phyloP scores from a whole-genome alignment of 2,888 invertebrate genomes.

The Elegia similella region DNA sequence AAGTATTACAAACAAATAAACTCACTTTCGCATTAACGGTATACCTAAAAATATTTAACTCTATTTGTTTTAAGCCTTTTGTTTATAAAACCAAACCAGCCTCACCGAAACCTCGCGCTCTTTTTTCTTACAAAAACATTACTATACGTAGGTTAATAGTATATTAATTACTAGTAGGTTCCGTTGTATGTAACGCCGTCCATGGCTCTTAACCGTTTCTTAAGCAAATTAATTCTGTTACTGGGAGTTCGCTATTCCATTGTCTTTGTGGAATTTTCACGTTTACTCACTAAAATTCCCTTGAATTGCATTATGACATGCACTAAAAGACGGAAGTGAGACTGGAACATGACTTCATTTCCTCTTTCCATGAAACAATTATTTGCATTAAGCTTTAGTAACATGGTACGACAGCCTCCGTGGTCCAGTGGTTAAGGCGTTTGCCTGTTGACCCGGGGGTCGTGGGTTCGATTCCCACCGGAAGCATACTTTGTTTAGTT shows the following conservation, averaged over 20 bases:
- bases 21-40: no score
- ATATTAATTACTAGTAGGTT: not conserved
- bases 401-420: no score
- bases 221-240: conserved; percentile 17
- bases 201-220: conserved; percentile 16
- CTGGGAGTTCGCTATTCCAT: conserved; percentile 23
- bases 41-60: no score
- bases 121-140: no score
- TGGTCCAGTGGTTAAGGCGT: no score
- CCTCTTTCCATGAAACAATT: not conserved
- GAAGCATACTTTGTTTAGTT: no score
- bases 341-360: not conserved
- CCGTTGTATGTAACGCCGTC: conserved; percentile 5
- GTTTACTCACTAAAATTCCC: not conserved
- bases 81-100: no score
- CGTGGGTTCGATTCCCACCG: no score
- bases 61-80: not conserved
- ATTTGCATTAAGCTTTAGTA: no score
- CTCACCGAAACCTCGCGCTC: no score
- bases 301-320: not conserved
- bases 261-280: conserved; percentile 19
- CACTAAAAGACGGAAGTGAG: not conserved
- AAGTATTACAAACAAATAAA: no score
- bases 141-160: not conserved
- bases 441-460: no score